Conservation (phyloP, 2,797 vertebrate species). For the Choloepus didactylus region DNA sequence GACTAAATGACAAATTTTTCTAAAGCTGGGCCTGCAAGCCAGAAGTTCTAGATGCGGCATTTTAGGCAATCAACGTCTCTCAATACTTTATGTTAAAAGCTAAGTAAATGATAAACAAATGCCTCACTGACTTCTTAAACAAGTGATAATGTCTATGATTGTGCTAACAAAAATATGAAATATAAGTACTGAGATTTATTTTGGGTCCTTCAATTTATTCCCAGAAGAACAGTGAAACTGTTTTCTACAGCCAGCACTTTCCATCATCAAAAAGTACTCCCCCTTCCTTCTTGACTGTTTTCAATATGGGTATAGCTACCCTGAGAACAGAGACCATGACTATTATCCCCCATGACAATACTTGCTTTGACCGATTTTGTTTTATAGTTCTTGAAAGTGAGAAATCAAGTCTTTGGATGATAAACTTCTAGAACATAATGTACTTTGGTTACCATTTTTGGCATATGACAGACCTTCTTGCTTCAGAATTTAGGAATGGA, state of each 20-base stretch:
- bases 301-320: neutral
- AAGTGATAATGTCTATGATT: neutral
- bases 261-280: neutral
- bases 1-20: neutral
- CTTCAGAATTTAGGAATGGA: slow-evolving; percentile 66
- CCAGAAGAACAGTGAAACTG: neutral
- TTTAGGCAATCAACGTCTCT: neutral
- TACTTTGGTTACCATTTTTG: neutral
- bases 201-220: neutral
- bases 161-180: neutral
- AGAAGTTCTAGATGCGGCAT: rapidly evolving
- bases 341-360: neutral
- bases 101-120: neutral
- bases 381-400: neutral
- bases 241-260: neutral
- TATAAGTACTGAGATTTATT: neutral
- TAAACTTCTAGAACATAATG: neutral
- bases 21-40: neutral
- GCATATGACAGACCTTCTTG: neutral
- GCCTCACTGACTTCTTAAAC: neutral
- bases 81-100: neutral
- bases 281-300: neutral
- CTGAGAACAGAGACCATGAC: neutral
- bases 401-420: neutral
- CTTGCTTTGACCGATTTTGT: neutral